A percentile compares a stretch with the other conserved stretches of the same genome.
These are phyloP conservation scores for Phytoseiulus persimilis DNA, from an alignment of 2,888 invertebrate genomes.

Conservation along the genomic window DNA sequence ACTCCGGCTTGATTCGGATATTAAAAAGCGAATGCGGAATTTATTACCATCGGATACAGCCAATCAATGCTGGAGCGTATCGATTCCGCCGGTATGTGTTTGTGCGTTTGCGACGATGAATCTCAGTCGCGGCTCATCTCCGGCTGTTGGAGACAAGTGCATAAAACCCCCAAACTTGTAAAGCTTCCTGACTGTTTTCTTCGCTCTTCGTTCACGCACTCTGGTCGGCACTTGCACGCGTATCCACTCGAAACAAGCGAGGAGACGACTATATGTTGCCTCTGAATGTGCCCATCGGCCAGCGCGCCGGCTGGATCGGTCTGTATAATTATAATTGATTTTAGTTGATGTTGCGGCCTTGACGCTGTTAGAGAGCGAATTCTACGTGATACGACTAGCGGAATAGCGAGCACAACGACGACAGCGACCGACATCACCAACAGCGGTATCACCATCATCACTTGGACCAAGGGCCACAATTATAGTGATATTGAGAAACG, in stretches of 20 bases:
- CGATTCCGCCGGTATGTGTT: background rate
- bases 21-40: background rate
- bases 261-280: too few species aligned
- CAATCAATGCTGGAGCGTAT: background rate
- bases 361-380: background rate
- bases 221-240: too few species aligned
- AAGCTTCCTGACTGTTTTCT: too few species aligned
- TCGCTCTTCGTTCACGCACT: too few species aligned
- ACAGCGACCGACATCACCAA: background rate
- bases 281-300: background rate
- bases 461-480: background rate
- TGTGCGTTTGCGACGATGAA: too few species aligned
- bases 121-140: too few species aligned
- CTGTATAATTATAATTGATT: background rate
- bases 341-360: background rate
- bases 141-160: too few species aligned
- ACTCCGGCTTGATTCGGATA: background rate
- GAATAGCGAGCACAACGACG: background rate
- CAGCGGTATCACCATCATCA: too few species aligned
- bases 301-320: background rate
- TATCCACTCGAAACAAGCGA: too few species aligned
- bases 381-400: background rate
- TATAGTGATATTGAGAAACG: background rate
- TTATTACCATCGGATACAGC: background rate
- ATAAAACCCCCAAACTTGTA: too few species aligned